Percentiles rank a stretch among this genome's conserved stretches.
These are phyloP conservation scores for Rhagoletis zephyria DNA, from an alignment of 1,140 invertebrate genomes.

Conservation along the genomic window DNA sequence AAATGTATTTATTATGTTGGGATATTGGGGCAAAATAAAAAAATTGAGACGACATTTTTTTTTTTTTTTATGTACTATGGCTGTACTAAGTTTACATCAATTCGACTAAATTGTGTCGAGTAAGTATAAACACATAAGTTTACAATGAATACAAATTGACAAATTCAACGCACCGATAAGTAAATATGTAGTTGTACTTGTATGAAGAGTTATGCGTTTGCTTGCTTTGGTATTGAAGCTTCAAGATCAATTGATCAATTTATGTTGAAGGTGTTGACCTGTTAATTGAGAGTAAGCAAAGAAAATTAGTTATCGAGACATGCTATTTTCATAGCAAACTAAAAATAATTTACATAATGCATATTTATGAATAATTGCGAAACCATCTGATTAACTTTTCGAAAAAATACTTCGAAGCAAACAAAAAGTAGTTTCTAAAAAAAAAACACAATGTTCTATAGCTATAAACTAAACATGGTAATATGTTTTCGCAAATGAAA, in stretches of 20 bases:
- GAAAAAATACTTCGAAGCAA: no score
- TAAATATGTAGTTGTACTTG: not conserved
- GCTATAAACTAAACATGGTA: no score
- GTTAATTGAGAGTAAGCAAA: not conserved
- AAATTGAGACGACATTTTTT: no score
- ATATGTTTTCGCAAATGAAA: no score
- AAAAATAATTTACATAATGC: no score
- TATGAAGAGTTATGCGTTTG: not conserved
- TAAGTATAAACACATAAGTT: not conserved
- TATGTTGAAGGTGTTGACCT: not conserved
- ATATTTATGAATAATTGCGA: no score
- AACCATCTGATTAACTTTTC: no score
- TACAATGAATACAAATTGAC: no score
- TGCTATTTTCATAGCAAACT: not conserved
- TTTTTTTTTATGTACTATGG: not conserved
- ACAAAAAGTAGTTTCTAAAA: no score
- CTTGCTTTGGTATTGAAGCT: not conserved
- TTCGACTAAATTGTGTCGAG: not conserved
- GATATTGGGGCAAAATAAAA: no score
- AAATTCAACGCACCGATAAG: not conserved
- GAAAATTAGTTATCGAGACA: not conserved
- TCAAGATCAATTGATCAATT: constrained; percentile 35
- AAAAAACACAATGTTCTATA: no score
- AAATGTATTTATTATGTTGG: no score
- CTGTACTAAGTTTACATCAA: not conserved